These are phyloP conservation scores for Barbus barbus DNA, from an alignment of 2,113 vertebrate species.

Conservation along the genomic window DNA sequence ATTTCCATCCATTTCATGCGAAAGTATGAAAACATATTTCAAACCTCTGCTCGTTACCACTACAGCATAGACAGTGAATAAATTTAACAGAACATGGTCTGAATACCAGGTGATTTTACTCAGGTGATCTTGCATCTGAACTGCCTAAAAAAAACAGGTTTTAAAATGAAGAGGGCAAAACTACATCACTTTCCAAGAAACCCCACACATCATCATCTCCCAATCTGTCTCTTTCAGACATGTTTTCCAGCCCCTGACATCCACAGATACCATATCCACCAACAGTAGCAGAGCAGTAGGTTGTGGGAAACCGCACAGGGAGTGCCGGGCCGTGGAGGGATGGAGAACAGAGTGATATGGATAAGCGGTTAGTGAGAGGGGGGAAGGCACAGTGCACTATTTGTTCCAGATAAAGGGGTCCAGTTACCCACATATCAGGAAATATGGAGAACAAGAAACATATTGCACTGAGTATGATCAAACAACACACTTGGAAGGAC, in stretches of 20 bases:
- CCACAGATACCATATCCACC: conserved; percentile 77
- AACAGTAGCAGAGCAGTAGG: conserved; percentile 73
- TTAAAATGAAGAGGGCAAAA: conserved; percentile 57
- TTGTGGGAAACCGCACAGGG: conserved; percentile 64
- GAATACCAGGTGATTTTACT: conserved; percentile 74
- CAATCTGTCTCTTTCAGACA: conserved; percentile 70
- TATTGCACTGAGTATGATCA: conserved; percentile 31
- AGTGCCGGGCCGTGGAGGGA: conserved; percentile 53
- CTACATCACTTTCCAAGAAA: conserved; percentile 64
- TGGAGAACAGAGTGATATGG: conserved; percentile 69
- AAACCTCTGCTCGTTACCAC: not conserved
- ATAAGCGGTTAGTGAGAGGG: conserved; percentile 47
- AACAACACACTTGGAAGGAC: not conserved
- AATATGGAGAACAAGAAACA: conserved; percentile 51
- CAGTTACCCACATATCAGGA: conserved; percentile 63
- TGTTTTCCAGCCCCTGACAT: conserved; percentile 73
- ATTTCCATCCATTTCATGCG: not conserved
- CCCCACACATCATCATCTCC: conserved; percentile 65
- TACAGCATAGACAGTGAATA: not conserved
- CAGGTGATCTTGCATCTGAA: conserved; percentile 67
- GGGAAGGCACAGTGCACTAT: conserved; percentile 43
- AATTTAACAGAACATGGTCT: not conserved
- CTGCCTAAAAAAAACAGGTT: conserved; percentile 66
- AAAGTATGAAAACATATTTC: not conserved
- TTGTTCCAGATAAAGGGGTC: conserved; percentile 54